Base-by-base conservation (phyloP, 2,888 invertebrate genomes). In the Latrodectus elegans region DNA sequence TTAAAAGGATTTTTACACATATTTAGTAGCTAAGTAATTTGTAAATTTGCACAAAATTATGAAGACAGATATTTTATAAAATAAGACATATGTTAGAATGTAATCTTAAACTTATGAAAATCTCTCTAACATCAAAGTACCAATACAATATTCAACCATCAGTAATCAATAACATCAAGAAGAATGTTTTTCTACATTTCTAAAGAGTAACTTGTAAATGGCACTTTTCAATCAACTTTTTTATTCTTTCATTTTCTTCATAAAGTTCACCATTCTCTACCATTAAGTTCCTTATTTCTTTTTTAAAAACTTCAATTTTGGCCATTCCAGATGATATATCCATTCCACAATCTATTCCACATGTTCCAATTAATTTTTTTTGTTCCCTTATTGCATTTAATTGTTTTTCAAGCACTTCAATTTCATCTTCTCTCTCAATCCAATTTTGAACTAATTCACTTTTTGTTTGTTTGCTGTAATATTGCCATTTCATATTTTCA, bases 371-470 rank as follows among this genome's bases (percentile, higher is more conserved):
- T 11, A 22, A 26, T 22, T 15, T 53, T 51, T 52, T 68, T 12
- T 70, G 68, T 14, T 68, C 53, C 15, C 68, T 55, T 9, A 71
- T 38, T 6, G 79, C 70, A n/a, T 83, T 74, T 64, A 88, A 60
- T n/a, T 73, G 12, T 10, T 74, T 77, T 9, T 88, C 77, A 6
- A 80, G 60, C 90, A 94, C 92, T 89, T 96, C 96, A 88, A 96
- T 94, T 92, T 95, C 95, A 67, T 94, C 95, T 92, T 98, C 97
- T 89, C 98, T 94, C 90, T 95, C 94, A 55, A 97, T 93, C 92
- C 96, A 97, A 92, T 98, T 97, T 91, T 96, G 95, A 88, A 98
- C 96, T 68, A 99, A 93, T 91, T 98, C 96, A 89, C 95, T 94
- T 92, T 98, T 98, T 0, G 95, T 94, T 95, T 98, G 95, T 60